Conservation (phyloP, 2,888 invertebrate species). For the Chironomus tentans region DNA sequence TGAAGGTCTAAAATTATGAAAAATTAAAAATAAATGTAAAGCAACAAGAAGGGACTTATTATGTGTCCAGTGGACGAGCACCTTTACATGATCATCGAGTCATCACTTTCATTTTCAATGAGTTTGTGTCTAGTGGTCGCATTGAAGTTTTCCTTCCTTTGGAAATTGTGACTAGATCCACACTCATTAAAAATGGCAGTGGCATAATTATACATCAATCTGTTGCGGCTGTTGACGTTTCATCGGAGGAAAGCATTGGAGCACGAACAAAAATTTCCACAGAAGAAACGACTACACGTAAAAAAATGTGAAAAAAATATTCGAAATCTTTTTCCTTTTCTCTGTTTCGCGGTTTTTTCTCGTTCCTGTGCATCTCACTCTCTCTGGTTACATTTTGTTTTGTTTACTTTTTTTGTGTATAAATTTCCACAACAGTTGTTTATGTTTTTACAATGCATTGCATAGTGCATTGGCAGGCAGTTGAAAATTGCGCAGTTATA, state of each 20-base stretch:
- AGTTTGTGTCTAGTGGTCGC: slow-evolving; percentile 27
- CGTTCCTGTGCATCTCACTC: neutral
- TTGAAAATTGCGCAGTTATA: neutral
- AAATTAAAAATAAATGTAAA: neutral
- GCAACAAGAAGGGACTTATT: neutral
- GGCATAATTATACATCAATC: slow-evolving; percentile 27
- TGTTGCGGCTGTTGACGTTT: neutral
- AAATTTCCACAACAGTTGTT: neutral
- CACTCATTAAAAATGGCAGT: slow-evolving; percentile 45
- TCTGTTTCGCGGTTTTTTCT: neutral
- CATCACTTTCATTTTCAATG: slow-evolving; percentile 24
- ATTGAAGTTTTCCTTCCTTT: neutral
- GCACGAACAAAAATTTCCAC: neutral
- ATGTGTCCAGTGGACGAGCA: neutral
- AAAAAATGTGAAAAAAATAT: neutral
- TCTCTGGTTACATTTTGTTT: neutral
- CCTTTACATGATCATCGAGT: neutral
- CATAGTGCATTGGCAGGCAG: neutral
- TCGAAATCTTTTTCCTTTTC: neutral
- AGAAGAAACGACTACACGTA: neutral
- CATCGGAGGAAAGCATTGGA: neutral
- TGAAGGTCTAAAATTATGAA: neutral
- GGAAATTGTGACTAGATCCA: slow-evolving; percentile 43
- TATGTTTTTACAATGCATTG: neutral
- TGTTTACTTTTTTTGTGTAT: neutral